A percentile compares a stretch with the other conserved stretches of the same genome.
Evolutionary conservation across 2,113 vertebrate species (phyloP).

Genomic region (Cyprinodon tularosa): DNA sequence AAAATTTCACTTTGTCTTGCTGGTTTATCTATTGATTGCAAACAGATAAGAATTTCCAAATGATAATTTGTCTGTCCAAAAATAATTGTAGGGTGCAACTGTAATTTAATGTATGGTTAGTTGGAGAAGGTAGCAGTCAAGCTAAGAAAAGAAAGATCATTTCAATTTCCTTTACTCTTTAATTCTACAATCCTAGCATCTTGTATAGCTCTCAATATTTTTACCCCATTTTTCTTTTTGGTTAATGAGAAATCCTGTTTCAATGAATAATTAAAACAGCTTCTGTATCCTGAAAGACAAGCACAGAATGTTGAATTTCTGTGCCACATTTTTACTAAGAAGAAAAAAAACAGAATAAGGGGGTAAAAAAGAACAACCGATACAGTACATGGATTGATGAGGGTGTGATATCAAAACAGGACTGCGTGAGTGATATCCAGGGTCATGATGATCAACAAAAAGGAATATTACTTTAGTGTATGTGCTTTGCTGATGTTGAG

Average conservation of each 20-base stretch:
- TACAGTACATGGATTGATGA: not conserved
- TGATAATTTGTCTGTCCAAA: not conserved
- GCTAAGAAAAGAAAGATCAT: constrained; percentile 35
- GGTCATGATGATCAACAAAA: not conserved
- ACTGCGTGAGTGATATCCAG: not conserved
- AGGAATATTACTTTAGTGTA: not conserved
- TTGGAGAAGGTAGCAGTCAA: constrained; percentile 31
- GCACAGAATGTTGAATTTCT: too few relatives aligned
- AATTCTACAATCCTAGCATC: constrained; percentile 22
- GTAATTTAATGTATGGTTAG: constrained; percentile 22
- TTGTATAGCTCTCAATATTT: not conserved
- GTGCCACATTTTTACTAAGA: too few relatives aligned
- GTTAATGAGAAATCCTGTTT: too few relatives aligned
- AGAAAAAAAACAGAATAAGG: not conserved
- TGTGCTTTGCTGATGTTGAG: not conserved
- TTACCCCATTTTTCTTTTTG: too few relatives aligned
- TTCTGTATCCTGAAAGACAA: too few relatives aligned
- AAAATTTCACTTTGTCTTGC: too few relatives aligned
- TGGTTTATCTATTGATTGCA: too few relatives aligned
- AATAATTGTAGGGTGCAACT: too few relatives aligned
- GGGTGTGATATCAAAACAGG: not conserved
- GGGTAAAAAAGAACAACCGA: too few relatives aligned
- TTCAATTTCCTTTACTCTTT: constrained; percentile 43
- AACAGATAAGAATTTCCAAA: too few relatives aligned
- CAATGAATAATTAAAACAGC: too few relatives aligned